These are phyloP conservation scores for Pocillopora verrucosa DNA, from an alignment of 64 coral and sea anemone species.

Conservation along the genomic window DNA sequence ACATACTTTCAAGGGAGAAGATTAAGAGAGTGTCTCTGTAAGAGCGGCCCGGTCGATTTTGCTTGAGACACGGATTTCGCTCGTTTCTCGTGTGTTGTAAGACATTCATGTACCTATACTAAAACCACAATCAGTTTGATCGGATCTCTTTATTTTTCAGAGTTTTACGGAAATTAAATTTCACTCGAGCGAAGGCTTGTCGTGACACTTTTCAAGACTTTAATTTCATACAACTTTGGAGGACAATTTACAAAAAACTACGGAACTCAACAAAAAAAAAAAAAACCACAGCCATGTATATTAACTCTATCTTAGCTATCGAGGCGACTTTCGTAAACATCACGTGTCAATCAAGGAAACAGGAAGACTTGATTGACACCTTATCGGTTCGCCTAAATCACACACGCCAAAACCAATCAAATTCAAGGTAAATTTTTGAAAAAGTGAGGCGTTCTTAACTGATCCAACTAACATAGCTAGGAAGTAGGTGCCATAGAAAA, in stretches of 20 bases:
- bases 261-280: background rate
- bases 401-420: too few species aligned
- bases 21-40: background rate
- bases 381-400: too few species aligned
- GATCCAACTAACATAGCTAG: slow-evolving; percentile 31
- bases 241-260: slow-evolving; percentile 10
- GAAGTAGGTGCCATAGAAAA: slow-evolving; percentile 35
- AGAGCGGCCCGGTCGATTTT: background rate
- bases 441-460: slow-evolving; percentile 34
- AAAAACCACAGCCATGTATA: too few species aligned
- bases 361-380: too few species aligned
- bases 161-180: background rate
- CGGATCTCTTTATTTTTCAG: background rate
- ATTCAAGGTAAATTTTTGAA: slow-evolving; percentile 36
- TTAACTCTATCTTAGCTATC: too few species aligned
- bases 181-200: background rate
- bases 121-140: background rate
- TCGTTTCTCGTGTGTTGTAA: background rate
- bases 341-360: too few species aligned
- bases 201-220: background rate
- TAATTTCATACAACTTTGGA: background rate
- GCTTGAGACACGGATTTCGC: background rate
- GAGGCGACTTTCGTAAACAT: too few species aligned
- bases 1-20: too few species aligned
- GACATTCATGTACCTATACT: slow-evolving; percentile 7